Conservation (phyloP, 2,797 vertebrate species). For the Channa striata region DNA sequence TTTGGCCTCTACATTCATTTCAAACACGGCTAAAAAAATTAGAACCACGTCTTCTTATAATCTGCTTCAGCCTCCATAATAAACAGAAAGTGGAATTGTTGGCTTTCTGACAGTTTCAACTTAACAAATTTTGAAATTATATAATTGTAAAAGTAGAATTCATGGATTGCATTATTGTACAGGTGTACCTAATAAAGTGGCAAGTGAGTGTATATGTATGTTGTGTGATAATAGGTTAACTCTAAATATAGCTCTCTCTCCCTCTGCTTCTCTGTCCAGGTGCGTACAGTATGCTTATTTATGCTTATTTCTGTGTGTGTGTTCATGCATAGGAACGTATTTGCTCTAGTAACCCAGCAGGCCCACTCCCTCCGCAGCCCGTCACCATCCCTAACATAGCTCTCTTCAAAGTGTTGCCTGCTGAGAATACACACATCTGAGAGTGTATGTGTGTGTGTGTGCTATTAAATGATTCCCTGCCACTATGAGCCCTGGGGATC, state of each 20-base stretch:
- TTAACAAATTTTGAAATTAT: too few species aligned
- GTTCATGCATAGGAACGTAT: constrained; percentile 15
- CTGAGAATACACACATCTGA: constrained; percentile 18
- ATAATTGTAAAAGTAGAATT: too few species aligned
- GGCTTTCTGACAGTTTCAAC: too few species aligned
- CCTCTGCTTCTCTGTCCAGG: constrained; percentile 17
- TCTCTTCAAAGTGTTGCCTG: constrained; percentile 12
- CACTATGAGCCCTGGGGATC: neutral
- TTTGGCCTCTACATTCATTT: too few species aligned
- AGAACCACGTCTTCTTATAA: too few species aligned
- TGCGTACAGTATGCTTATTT: constrained; percentile 11
- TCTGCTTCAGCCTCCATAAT: too few species aligned
- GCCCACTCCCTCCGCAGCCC: constrained; percentile 48
- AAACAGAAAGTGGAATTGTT: too few species aligned
- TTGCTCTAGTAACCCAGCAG: constrained; percentile 58
- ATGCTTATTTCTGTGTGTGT: constrained; percentile 19
- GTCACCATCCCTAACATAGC: constrained; percentile 45
- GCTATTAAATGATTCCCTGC: constrained; percentile 6
- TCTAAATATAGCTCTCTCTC: constrained; percentile 33
- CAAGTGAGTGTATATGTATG: constrained; percentile 9
- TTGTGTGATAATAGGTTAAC: constrained; percentile 26
- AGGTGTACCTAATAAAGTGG: too few species aligned
- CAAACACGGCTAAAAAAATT: too few species aligned
- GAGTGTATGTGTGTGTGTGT: neutral
- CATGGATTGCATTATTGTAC: too few species aligned